Percentiles rank a stretch among this genome's conserved stretches.
Evolutionary conservation across 2,888 invertebrate genomes (phyloP).

Genomic region (Trichopria drosophilae): DNA sequence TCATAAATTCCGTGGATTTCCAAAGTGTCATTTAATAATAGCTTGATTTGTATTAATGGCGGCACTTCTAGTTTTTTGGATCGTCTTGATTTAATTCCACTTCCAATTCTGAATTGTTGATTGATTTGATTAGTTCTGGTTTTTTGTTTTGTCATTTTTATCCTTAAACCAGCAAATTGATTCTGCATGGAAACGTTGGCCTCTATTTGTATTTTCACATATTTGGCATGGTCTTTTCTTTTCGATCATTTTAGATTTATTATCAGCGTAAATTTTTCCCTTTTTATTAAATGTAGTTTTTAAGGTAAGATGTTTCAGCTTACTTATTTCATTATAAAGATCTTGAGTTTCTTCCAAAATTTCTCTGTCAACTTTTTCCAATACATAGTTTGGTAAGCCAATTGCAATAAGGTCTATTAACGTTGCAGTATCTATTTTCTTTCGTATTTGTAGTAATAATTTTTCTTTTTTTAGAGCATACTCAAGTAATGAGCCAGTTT

Average conservation of each 20-base stretch:
- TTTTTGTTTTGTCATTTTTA: conserved; percentile 6
- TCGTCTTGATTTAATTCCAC: no score
- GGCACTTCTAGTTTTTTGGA: conserved; percentile 30
- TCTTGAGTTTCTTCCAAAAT: conserved; percentile 24
- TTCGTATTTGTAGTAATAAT: conserved; percentile 26
- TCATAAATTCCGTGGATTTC: conserved; percentile 33
- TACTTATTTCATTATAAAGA: conserved; percentile 44
- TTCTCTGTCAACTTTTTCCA: conserved; percentile 19
- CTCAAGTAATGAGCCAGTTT: conserved; percentile 37
- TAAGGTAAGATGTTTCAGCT: conserved; percentile 40
- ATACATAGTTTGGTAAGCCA: conserved; percentile 36
- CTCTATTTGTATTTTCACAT: conserved; percentile 20
- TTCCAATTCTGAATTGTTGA: no score
- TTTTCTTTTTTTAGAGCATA: conserved; percentile 38
- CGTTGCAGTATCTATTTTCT: conserved; percentile 24
- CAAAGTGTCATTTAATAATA: conserved; percentile 29
- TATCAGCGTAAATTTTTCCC: no score
- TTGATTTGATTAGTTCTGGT: no score
- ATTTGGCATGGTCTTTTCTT: conserved; percentile 14
- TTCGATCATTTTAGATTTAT: conserved; percentile 28
- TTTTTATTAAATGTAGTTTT: conserved; percentile 32
- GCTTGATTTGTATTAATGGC: no score
- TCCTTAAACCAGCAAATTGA: conserved; percentile 25
- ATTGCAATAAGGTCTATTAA: conserved; percentile 37
- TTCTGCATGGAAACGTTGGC: conserved; percentile 19